phyloP scores from a whole-genome alignment of 2,888 invertebrate genomes.

The Malthinus seriepunctatus region DNA sequence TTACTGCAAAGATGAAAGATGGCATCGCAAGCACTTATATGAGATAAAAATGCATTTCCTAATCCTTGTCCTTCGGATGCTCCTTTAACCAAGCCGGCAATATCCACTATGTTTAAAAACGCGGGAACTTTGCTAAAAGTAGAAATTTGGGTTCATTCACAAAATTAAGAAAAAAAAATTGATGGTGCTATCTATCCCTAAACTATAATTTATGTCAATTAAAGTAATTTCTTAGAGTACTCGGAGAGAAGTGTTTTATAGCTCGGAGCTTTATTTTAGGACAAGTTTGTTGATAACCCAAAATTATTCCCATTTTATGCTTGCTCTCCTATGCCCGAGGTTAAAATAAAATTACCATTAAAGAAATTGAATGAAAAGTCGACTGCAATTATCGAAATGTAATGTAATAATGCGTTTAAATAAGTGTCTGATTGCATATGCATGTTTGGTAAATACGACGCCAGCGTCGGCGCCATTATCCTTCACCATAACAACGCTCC shows the following conservation, averaged over 20 bases:
- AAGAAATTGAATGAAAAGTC: constrained; percentile 5
- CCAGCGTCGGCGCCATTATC: constrained; percentile 34
- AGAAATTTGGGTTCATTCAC: not conserved
- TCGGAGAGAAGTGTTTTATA: not conserved
- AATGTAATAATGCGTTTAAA: constrained; percentile 27
- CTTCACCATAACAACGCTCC: constrained; percentile 35
- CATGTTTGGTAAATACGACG: constrained; percentile 32
- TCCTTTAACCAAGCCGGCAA: constrained; percentile 97
- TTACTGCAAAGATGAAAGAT: constrained; percentile 96
- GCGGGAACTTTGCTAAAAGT: constrained; percentile 94
- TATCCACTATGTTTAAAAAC: constrained; percentile 96
- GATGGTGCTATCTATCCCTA: not conserved
- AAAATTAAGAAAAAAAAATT: not conserved
- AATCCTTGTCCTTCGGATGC: constrained; percentile 98
- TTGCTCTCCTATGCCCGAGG: not conserved
- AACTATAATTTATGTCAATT: constrained; percentile 17
- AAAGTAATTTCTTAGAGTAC: constrained; percentile 13
- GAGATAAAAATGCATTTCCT: constrained; percentile 98
- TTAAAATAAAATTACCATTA: constrained; percentile 2
- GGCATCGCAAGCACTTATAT: constrained; percentile 98
- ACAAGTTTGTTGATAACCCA: constrained; percentile 4
- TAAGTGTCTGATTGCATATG: constrained; percentile 27
- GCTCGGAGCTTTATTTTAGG: constrained; percentile 4
- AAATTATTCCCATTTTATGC: constrained; percentile 5
- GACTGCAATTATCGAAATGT: constrained; percentile 19